phyloP scores from a whole-genome alignment of 2,113 vertebrate genomes.

The Ailuropoda melanoleuca region DNA sequence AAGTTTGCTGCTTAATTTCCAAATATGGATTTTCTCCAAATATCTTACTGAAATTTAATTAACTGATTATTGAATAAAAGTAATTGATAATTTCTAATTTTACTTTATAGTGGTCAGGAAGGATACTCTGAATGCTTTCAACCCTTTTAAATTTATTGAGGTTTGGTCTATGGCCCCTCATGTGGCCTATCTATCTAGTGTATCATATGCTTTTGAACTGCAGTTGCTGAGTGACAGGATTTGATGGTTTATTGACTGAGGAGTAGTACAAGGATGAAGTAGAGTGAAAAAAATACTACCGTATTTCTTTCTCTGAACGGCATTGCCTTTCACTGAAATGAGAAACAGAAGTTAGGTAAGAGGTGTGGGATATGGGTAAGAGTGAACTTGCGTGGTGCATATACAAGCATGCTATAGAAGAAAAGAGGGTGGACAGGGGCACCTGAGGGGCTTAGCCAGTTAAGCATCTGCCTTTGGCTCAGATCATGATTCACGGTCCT shows the following conservation, averaged over 20 bases:
- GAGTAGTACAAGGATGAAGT: neutral
- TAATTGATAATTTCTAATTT: neutral
- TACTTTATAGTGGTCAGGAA: neutral
- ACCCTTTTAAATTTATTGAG: neutral
- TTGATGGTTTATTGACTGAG: neutral
- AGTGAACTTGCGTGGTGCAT: neutral
- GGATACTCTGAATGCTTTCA: neutral
- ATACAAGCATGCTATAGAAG: neutral
- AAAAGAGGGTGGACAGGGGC: neutral
- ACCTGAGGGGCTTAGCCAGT: neutral
- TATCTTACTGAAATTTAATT: neutral
- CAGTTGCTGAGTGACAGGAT: neutral
- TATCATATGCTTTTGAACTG: neutral
- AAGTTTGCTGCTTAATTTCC: neutral
- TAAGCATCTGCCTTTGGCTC: neutral
- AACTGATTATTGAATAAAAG: neutral
- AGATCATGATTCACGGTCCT: neutral
- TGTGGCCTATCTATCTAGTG: neutral
- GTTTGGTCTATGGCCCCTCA: neutral
- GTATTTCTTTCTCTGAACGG: neutral
- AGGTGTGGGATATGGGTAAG: neutral
- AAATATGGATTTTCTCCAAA: neutral
- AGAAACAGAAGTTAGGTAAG: neutral
- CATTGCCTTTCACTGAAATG: neutral
- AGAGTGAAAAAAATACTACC: neutral